phyloP scores from a whole-genome alignment of 2,113 vertebrate species.

The Ursus arctos region DNA sequence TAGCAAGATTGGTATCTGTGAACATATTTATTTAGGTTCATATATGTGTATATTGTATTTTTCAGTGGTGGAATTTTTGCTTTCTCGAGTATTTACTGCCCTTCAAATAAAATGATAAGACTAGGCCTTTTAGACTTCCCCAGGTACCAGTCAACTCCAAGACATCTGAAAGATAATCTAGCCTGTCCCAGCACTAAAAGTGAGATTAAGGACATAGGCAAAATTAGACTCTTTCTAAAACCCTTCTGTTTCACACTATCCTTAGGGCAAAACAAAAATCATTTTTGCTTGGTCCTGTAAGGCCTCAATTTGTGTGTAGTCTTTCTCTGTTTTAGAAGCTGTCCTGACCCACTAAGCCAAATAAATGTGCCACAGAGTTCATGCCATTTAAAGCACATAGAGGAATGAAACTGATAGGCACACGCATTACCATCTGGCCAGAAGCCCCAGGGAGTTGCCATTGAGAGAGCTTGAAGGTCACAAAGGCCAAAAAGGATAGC shows the following conservation, averaged over 20 bases:
- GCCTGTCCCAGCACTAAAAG: background rate
- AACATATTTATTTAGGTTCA: background rate
- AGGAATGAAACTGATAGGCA: background rate
- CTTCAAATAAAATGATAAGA: slow-evolving; percentile 12
- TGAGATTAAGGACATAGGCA: background rate
- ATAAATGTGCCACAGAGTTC: background rate
- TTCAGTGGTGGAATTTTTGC: background rate
- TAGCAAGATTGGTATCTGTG: background rate
- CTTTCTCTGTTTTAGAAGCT: slow-evolving; percentile 3
- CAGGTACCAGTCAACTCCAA: background rate
- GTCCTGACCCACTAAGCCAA: background rate
- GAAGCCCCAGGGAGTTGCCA: background rate
- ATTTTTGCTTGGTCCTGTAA: background rate
- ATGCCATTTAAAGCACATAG: background rate
- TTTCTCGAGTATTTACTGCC: slow-evolving; percentile 33
- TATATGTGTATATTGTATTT: background rate
- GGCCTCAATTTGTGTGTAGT: background rate
- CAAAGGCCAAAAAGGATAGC: background rate
- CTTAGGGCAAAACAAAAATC: slow-evolving; percentile 44
- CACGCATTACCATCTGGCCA: background rate
- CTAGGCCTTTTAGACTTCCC: background rate
- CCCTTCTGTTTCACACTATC: background rate
- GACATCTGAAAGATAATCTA: background rate
- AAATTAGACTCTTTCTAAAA: slow-evolving; percentile 1
- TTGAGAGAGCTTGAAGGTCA: background rate